These are phyloP conservation scores for Ficedula albicollis DNA, from an alignment of 2,797 vertebrate species.

Conservation along the genomic window DNA sequence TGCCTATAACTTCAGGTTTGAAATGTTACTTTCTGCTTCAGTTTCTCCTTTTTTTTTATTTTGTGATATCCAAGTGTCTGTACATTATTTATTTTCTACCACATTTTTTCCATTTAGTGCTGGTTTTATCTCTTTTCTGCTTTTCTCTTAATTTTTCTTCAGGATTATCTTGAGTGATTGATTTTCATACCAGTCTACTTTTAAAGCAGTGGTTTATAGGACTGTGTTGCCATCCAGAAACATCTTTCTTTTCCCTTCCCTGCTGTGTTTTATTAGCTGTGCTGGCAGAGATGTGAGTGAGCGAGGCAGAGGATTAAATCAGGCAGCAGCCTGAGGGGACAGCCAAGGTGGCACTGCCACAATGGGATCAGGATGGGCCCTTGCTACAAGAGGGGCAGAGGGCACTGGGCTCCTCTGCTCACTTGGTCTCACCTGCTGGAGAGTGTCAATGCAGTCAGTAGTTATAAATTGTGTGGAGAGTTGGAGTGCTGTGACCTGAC, in stretches of 20 bases:
- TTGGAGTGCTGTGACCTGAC: not conserved
- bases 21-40: not conserved
- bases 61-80: not conserved
- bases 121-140: not conserved
- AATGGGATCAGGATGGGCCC: accelerated
- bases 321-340: not conserved
- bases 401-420: not conserved
- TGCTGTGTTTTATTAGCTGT: not conserved
- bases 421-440: not conserved
- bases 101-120: not conserved
- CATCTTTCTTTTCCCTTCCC: not conserved
- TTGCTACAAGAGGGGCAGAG: not conserved
- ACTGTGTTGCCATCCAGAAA: not conserved
- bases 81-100: not conserved
- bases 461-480: not conserved
- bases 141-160: not conserved
- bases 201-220: not conserved
- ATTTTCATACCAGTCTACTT: not conserved
- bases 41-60: not conserved
- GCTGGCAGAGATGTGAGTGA: not conserved
- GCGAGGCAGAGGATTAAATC: not conserved
- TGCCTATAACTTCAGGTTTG: not conserved
- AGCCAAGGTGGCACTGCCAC: not conserved
- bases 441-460: not conserved
- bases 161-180: not conserved